These are phyloP conservation scores for Nymphalis urticae DNA, from an alignment of 2,888 invertebrate species.

Conservation along the genomic window DNA sequence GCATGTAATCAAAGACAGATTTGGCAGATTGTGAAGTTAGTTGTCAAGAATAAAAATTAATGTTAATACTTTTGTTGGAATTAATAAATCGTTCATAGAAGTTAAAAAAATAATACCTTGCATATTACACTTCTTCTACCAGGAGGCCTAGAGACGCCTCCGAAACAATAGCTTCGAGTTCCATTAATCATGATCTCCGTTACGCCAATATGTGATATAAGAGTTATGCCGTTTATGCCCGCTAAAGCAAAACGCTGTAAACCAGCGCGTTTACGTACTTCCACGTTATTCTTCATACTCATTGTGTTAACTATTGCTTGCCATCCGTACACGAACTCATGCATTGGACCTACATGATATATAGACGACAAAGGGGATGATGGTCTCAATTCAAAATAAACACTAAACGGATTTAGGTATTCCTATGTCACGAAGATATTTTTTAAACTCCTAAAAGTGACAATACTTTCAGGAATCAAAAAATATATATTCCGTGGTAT, in stretches of 20 bases:
- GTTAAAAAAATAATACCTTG: conserved; percentile 53
- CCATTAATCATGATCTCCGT: conserved; percentile 78
- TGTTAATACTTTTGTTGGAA: no score
- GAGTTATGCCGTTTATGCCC: conserved; percentile 74
- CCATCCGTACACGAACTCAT: conserved; percentile 78
- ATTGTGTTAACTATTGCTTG: conserved; percentile 78
- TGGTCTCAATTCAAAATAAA: no score
- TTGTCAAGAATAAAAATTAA: no score
- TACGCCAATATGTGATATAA: conserved; percentile 74
- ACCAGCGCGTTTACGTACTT: conserved; percentile 74
- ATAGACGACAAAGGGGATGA: no score
- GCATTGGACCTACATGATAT: conserved; percentile 65
- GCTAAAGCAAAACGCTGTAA: conserved; percentile 74
- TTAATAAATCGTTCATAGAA: background rate
- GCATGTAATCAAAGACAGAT: no score
- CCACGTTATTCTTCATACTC: conserved; percentile 78
- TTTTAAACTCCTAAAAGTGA: no score
- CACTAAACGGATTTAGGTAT: no score
- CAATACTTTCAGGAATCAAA: no score
- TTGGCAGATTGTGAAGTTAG: no score
- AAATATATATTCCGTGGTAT: no score
- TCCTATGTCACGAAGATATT: no score
- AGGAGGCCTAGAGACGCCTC: conserved; percentile 71
- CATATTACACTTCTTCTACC: conserved; percentile 72
- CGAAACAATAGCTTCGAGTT: conserved; percentile 72